phyloP scores from a whole-genome alignment of 2,797 vertebrate genomes.

The Muraenolepis orangiensis region DNA sequence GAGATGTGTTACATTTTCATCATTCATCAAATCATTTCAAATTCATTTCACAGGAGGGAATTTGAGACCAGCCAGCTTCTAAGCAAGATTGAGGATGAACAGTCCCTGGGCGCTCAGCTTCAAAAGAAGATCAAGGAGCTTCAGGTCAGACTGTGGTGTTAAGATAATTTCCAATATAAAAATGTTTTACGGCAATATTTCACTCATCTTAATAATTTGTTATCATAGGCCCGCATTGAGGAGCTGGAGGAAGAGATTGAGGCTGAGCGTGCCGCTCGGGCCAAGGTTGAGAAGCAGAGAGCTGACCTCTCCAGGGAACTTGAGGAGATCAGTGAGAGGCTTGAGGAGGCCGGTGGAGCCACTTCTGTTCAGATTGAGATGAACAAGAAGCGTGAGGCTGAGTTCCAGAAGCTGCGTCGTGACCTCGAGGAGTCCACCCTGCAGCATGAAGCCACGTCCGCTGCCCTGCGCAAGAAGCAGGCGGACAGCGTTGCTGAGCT shows the following conservation, averaged over 20 bases:
- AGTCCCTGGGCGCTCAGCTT: neutral
- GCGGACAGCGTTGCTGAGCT: neutral
- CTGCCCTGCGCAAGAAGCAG: slow-evolving; percentile 1
- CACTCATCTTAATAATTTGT: neutral
- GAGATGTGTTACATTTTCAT: neutral
- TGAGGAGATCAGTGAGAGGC: slow-evolving; percentile 3
- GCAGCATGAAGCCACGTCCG: neutral
- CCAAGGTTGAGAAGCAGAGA: slow-evolving; percentile 2
- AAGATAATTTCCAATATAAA: neutral
- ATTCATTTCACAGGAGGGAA: neutral
- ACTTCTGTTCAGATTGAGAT: slow-evolving; percentile 1
- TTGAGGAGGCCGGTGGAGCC: neutral
- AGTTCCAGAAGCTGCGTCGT: slow-evolving; percentile 4
- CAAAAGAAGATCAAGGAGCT: neutral
- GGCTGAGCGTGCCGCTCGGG: neutral
- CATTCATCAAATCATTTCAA: neutral
- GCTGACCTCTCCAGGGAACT: neutral
- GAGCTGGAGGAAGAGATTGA: slow-evolving; percentile 3
- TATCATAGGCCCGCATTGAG: neutral
- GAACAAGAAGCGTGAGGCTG: neutral
- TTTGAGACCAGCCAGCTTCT: neutral
- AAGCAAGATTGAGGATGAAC: neutral
- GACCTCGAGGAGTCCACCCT: neutral
- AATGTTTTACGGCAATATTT: neutral
- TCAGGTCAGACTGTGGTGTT: neutral